phyloP scores from a whole-genome alignment of 2,113 vertebrate genomes.

The Ondatra zibethicus region DNA sequence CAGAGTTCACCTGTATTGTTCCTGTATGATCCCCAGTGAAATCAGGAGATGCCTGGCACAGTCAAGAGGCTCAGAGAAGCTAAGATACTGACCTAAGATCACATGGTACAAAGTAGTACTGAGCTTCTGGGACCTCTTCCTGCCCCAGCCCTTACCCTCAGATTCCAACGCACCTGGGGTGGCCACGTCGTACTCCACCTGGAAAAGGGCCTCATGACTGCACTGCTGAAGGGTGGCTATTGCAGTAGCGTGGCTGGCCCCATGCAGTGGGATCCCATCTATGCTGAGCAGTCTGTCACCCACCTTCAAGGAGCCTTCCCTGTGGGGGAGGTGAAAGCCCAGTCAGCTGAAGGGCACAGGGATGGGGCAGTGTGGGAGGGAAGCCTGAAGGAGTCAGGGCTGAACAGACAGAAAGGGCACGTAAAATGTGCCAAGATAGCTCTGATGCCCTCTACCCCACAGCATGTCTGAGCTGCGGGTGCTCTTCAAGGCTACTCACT shows the following conservation, averaged over 20 bases:
- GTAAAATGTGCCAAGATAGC: neutral
- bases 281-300: conserved; percentile 95
- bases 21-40: neutral
- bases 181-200: conserved; percentile 97
- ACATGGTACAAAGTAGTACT: neutral
- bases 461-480: neutral
- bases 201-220: conserved; percentile 95
- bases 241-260: conserved; percentile 93
- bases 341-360: neutral
- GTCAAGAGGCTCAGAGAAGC: neutral
- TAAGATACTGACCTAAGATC: neutral
- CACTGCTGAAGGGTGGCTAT: conserved; percentile 94
- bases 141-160: neutral
- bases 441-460: neutral
- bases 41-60: neutral
- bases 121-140: neutral
- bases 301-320: conserved; percentile 95
- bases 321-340: conserved; percentile 73
- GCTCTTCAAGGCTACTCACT: neutral
- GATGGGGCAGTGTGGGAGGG: neutral
- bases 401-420: neutral
- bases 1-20: neutral
- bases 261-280: conserved; percentile 94
- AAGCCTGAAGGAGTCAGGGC: neutral
- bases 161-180: conserved; percentile 91